Conservation (phyloP, 2,113 vertebrate species). For the Hippocampus barbouri region DNA sequence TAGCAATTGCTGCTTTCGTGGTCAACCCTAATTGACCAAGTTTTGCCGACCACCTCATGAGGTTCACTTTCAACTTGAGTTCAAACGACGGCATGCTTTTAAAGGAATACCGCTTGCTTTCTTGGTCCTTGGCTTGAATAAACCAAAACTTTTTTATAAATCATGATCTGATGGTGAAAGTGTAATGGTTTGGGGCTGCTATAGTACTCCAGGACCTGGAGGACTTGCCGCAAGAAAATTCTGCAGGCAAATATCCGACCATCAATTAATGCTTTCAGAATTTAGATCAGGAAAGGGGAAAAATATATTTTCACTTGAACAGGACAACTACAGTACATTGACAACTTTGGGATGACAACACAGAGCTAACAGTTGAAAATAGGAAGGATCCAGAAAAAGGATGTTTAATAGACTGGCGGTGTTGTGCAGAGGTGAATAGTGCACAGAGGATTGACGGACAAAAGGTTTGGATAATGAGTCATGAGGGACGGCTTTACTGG, state of each 20-base stretch:
- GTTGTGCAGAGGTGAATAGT: constrained; percentile 40
- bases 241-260: no score
- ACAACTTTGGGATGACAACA: constrained; percentile 5
- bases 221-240: background rate
- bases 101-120: background rate
- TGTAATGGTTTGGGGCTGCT: background rate
- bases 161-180: background rate
- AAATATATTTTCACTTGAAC: background rate
- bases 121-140: background rate
- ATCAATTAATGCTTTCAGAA: no score
- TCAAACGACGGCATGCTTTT: background rate
- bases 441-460: constrained; percentile 56
- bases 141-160: background rate
- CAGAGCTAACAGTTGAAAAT: constrained; percentile 15
- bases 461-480: constrained; percentile 52
- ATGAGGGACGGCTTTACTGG: constrained; percentile 44
- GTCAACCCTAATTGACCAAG: background rate
- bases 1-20: background rate
- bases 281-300: background rate
- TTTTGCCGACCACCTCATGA: background rate
- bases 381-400: constrained; percentile 26
- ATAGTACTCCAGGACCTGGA: background rate
- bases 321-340: background rate
- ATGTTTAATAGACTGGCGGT: constrained; percentile 15
- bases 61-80: background rate